Percentiles rank a stretch among this genome's conserved stretches.
phyloP scores from a whole-genome alignment of 2,797 vertebrate genomes.

The Enteromius anoplus region DNA sequence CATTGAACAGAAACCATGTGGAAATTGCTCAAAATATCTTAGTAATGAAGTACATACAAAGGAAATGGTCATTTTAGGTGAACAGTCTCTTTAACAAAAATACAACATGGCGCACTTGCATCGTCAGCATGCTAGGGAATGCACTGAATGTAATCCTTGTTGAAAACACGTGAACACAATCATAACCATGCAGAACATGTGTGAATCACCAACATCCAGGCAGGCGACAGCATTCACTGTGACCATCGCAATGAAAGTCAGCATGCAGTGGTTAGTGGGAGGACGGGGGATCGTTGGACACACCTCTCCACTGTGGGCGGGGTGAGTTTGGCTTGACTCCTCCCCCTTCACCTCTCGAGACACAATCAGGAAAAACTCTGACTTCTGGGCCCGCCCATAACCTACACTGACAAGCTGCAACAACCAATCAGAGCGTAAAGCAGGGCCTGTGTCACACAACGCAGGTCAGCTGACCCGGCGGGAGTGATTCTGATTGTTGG shows the following conservation, averaged over 20 bases:
- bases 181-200: slow-evolving; percentile 32
- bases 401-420: slow-evolving; percentile 97
- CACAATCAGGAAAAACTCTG: slow-evolving; percentile 98
- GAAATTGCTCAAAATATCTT: background rate
- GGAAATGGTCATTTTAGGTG: background rate
- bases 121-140: slow-evolving; percentile 50
- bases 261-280: slow-evolving; percentile 82
- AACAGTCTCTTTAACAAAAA: slow-evolving; percentile 23
- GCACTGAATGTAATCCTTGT: background rate
- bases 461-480: slow-evolving; percentile 38
- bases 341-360: slow-evolving; percentile 93
- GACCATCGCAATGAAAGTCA: background rate
- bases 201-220: slow-evolving; percentile 12
- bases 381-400: slow-evolving; percentile 92
- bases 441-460: slow-evolving; percentile 48
- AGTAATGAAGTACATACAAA: background rate
- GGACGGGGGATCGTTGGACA: slow-evolving; percentile 80
- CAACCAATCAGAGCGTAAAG: slow-evolving; percentile 89
- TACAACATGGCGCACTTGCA: slow-evolving; percentile 23
- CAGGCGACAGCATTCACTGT: slow-evolving; percentile 11
- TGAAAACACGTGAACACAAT: slow-evolving; percentile 19
- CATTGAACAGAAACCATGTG: background rate
- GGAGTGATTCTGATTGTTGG: slow-evolving; percentile 36
- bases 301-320: slow-evolving; percentile 92
- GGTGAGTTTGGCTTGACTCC: slow-evolving; percentile 83